A percentile compares a stretch with the other conserved stretches of the same genome.
phyloP scores from a whole-genome alignment of 2,888 invertebrate genomes.

The Amphipoea oculea region DNA sequence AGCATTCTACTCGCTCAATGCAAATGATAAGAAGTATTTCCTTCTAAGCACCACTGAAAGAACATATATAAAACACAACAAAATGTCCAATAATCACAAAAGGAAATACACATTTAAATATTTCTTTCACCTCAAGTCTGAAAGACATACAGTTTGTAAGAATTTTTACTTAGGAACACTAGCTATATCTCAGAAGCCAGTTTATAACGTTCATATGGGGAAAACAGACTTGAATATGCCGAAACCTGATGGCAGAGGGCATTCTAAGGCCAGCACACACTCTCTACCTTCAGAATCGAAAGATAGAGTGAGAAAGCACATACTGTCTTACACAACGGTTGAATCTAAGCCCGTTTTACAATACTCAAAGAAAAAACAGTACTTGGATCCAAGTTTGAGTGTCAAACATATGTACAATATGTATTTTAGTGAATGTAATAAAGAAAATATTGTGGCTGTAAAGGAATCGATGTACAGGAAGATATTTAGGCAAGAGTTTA shows the following conservation, averaged over 20 bases:
- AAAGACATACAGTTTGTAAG: slow-evolving; percentile 84
- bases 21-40: slow-evolving; percentile 86
- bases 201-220: slow-evolving; percentile 86
- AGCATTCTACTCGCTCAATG: slow-evolving; percentile 84
- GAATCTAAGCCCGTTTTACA: slow-evolving; percentile 82
- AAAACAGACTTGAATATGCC: slow-evolving; percentile 87
- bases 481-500: slow-evolving; percentile 85
- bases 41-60: slow-evolving; percentile 86
- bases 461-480: slow-evolving; percentile 88
- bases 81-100: slow-evolving; percentile 70
- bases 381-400: slow-evolving; percentile 78
- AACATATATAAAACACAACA: slow-evolving; percentile 77
- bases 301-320: slow-evolving; percentile 83
- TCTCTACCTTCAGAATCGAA: slow-evolving; percentile 80
- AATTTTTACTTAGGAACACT: slow-evolving; percentile 87
- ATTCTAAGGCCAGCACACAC: slow-evolving; percentile 82
- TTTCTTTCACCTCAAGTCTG: slow-evolving; percentile 82
- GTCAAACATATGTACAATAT: slow-evolving; percentile 85
- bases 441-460: slow-evolving; percentile 76
- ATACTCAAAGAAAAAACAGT: slow-evolving; percentile 83
- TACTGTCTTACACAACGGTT: slow-evolving; percentile 79
- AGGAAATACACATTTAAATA: slow-evolving; percentile 85
- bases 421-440: slow-evolving; percentile 80
- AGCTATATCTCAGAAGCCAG: slow-evolving; percentile 87
- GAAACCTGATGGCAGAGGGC: slow-evolving; percentile 85